Percentiles rank a stretch among this genome's conserved stretches.
Evolutionary conservation across 2,888 invertebrate genomes (phyloP).

Genomic region (Meandrusa payeni): DNA sequence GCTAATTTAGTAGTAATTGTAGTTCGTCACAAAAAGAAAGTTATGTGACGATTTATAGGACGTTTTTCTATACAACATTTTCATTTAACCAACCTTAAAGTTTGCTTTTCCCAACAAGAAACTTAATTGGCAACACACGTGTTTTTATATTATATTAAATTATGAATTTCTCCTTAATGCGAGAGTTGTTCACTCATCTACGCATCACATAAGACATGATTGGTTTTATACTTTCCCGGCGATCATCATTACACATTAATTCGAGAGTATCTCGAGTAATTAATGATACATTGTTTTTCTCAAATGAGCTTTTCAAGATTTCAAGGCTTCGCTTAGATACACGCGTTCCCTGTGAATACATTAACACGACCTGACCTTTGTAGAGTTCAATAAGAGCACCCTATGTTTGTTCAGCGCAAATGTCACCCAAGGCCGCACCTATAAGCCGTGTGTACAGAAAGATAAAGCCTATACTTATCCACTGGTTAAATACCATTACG

Average conservation of each 20-base stretch:
- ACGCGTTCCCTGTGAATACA: slow-evolving; percentile 2
- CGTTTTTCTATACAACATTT: too few relatives aligned
- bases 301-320: not conserved
- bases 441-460: slow-evolving; percentile 33
- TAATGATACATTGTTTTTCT: slow-evolving; percentile 2
- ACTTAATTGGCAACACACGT: slow-evolving; percentile 7
- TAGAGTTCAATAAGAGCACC: slow-evolving; percentile 58
- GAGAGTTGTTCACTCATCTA: slow-evolving; percentile 10
- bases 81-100: too few relatives aligned
- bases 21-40: too few relatives aligned
- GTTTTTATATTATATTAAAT: slow-evolving; percentile 6
- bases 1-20: too few relatives aligned
- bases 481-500: not conserved
- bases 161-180: slow-evolving; percentile 17
- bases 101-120: slow-evolving; percentile 1
- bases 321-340: not conserved
- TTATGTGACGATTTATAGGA: too few relatives aligned
- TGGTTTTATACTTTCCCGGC: slow-evolving; percentile 18
- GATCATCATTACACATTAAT: slow-evolving; percentile 14
- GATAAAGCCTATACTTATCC: slow-evolving; percentile 10
- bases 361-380: slow-evolving; percentile 48
- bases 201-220: slow-evolving; percentile 11
- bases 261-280: not conserved
- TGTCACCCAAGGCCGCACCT: slow-evolving; percentile 57
- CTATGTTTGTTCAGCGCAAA: slow-evolving; percentile 43